Evolutionary conservation across 2,113 vertebrate species (phyloP), one percentile per base, ranked within the genome.

Genomic region (Myotis davidii): DNA sequence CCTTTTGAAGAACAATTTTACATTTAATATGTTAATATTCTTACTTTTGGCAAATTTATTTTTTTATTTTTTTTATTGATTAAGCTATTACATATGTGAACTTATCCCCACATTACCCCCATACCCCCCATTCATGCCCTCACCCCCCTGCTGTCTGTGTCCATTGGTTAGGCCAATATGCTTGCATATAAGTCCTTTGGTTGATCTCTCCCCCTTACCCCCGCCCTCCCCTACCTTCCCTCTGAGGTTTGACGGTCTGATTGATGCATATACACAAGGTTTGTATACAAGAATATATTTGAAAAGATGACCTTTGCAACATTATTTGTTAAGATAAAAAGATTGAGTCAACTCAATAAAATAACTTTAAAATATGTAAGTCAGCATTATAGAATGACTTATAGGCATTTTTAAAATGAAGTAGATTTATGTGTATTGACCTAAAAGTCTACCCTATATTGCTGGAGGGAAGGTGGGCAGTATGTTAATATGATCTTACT

Each of bases 401-500:
- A n/a, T 52, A 92, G 2, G 5, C 11, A 61, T 76, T 86, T 95
- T 65, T 54, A 3, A 79, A 77, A 48, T n/a, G 13, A 56, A 11
- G 8, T 94, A 74, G 32, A 37, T 69, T 91, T 79, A 50, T 59
- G 52, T 65, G 3, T 81, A 25, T 88, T 69, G 8, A 94, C 3
- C 27, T 59, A 20, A 85, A 48, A 72, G 3, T n/a, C 23, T 48
- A 37, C 2, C 3, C 5, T 73, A 20, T 34, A 12, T 5, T 70
- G 4, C n/a, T 27, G 4, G 4, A 54, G 3, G n/a, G 27, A n/a
- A 27, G 1, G 6, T 5, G 0, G 45, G 21, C 0, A 32, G 16
- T 11, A 20, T 78, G 25, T 81, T 89, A 74, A 11, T 54, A 32
- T 76, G n/a, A 76, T 32, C 8, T 21, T 25, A 59, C 18, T 56